Percentiles rank a stretch among this genome's conserved stretches.
phyloP scores from a whole-genome alignment of 2,797 vertebrate species.

The Tadarida brasiliensis region DNA sequence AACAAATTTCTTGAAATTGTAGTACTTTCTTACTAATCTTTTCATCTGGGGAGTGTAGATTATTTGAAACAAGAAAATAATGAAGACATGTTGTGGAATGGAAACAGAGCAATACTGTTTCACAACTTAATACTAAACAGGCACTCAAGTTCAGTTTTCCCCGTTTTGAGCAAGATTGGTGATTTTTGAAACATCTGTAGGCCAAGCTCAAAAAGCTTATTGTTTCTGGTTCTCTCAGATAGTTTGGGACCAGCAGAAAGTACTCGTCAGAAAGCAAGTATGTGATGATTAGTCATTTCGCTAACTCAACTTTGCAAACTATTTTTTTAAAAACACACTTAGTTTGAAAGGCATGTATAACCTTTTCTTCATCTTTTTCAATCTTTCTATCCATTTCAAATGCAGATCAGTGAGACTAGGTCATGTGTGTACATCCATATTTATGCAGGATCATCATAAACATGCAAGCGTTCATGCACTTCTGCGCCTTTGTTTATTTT shows the following conservation, averaged over 20 bases:
- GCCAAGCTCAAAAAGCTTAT: neutral
- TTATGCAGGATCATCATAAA: neutral
- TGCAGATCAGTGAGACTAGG: neutral
- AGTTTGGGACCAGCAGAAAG: neutral
- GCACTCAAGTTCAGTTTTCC: neutral
- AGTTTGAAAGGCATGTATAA: constrained; percentile 28
- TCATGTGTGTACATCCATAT: neutral
- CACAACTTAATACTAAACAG: neutral
- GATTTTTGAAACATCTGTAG: constrained; percentile 25
- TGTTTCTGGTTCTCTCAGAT: neutral
- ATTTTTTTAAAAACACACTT: constrained; percentile 31
- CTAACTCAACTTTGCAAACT: neutral
- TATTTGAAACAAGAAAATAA: constrained; percentile 56
- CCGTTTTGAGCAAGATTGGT: neutral
- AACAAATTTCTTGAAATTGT: constrained; percentile 66
- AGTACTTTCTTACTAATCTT: constrained; percentile 38
- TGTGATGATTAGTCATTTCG: constrained; percentile 38
- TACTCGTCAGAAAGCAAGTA: constrained; percentile 25
- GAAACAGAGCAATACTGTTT: neutral
- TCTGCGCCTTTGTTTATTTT: neutral
- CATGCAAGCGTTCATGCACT: neutral
- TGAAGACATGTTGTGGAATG: neutral
- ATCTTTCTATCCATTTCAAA: neutral
- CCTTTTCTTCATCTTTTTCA: constrained; percentile 12
- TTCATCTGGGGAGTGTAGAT: constrained; percentile 4